These are phyloP conservation scores for Drosophila jambulina DNA, from an alignment of 1,140 invertebrate species.

Conservation along the genomic window DNA sequence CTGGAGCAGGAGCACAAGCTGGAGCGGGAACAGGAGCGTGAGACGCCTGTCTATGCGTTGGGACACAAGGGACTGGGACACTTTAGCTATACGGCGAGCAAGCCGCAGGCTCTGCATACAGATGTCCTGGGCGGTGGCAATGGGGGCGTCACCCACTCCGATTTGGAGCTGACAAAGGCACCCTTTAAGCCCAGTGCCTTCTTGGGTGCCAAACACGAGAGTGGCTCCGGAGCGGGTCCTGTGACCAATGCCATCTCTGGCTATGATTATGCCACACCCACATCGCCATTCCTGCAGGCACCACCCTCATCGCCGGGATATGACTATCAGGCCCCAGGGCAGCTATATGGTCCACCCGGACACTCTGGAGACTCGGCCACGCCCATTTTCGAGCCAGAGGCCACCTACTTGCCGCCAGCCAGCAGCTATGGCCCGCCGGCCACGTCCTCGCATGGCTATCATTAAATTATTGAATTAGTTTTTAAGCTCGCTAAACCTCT, in stretches of 20 bases:
- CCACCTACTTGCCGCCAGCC: slow-evolving; percentile 64
- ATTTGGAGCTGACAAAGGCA: slow-evolving; percentile 52
- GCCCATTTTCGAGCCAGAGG: slow-evolving; percentile 72
- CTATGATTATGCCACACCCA: slow-evolving; percentile 70
- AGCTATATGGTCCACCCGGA: slow-evolving; percentile 63
- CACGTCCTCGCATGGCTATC: slow-evolving; percentile 62
- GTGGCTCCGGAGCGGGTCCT: neutral
- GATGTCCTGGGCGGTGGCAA: slow-evolving; percentile 29
- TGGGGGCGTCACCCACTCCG: neutral
- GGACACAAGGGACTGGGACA: slow-evolving; percentile 81
- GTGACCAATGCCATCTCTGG: slow-evolving; percentile 31
- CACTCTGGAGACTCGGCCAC: slow-evolving; percentile 72
- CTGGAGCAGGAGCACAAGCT: slow-evolving; percentile 37
- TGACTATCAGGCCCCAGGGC: slow-evolving; percentile 59
- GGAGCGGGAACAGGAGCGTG: slow-evolving; percentile 30
- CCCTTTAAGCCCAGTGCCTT: slow-evolving; percentile 81
- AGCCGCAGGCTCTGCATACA: slow-evolving; percentile 70
- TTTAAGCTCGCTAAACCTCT: neutral
- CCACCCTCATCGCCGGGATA: slow-evolving; percentile 64
- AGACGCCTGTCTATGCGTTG: slow-evolving; percentile 66
- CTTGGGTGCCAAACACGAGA: slow-evolving; percentile 70
- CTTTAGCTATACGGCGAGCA: slow-evolving; percentile 73
- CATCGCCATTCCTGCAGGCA: slow-evolving; percentile 52
- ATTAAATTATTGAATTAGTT: slow-evolving; percentile 60
- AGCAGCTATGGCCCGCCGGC: slow-evolving; percentile 54